A percentile compares a stretch with the other conserved stretches of the same genome.
These are phyloP conservation scores for Momotus momota DNA, from an alignment of 2,797 vertebrate species.

Conservation along the genomic window DNA sequence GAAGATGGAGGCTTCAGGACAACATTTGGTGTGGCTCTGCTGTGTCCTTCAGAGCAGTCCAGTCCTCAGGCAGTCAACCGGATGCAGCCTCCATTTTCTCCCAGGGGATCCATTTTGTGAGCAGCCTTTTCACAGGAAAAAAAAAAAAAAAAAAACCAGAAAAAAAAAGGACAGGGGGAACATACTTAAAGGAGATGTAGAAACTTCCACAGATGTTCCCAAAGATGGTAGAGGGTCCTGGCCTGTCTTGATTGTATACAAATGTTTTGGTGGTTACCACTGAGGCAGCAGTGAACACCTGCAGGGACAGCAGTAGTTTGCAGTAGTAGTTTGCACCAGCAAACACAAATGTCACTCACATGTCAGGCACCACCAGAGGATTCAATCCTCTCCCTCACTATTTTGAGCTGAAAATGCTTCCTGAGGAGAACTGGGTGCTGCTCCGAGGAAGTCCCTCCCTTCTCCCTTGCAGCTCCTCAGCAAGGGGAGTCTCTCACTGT, in stretches of 20 bases:
- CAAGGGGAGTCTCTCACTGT: accelerated
- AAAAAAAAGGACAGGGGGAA: background rate
- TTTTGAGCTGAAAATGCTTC: background rate
- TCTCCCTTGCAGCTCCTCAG: accelerated
- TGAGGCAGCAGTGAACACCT: background rate
- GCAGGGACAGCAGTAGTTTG: background rate
- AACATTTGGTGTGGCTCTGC: background rate
- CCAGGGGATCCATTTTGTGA: background rate
- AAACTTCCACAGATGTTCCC: background rate
- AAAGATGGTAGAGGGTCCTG: background rate
- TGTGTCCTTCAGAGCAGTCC: background rate
- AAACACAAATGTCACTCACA: accelerated
- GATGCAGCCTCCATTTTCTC: background rate
- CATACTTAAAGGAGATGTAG: background rate
- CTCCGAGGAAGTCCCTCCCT: background rate
- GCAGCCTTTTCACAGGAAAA: background rate
- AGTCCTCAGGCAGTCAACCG: background rate
- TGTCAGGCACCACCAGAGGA: background rate
- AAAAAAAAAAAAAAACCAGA: background rate
- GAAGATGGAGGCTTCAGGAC: background rate
- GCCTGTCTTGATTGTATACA: background rate
- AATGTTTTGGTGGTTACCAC: background rate
- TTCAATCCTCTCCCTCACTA: background rate
- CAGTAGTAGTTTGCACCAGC: too few relatives aligned
- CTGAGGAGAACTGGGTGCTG: accelerated